Conservation (phyloP, 53 echinoderm and acorn worm species). For the Holothuria scabra region DNA sequence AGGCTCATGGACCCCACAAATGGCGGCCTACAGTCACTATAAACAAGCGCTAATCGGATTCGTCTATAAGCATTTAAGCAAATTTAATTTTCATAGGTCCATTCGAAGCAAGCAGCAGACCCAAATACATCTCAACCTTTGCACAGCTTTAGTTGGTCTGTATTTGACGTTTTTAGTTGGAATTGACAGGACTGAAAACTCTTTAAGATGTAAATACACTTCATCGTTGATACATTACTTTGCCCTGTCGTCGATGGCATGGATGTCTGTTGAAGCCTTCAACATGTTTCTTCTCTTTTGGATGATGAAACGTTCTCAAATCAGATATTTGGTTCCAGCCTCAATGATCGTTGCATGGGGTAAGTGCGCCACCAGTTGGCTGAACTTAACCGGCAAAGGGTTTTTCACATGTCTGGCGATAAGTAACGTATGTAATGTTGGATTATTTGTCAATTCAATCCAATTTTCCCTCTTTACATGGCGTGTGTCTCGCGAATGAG, state of each 20-base stretch:
- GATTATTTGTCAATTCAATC: too few species aligned
- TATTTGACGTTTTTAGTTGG: constrained; percentile 70
- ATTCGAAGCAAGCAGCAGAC: constrained; percentile 67
- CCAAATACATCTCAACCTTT: constrained; percentile 66
- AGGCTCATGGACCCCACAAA: too few species aligned
- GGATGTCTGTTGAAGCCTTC: constrained; percentile 79
- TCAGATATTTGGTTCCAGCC: constrained; percentile 55
- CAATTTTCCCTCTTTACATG: too few species aligned
- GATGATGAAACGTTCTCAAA: constrained; percentile 54
- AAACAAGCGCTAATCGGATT: too few species aligned
- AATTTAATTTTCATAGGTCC: constrained; percentile 47
- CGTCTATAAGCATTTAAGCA: too few species aligned
- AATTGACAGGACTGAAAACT: constrained; percentile 52
- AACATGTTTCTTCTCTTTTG: constrained; percentile 78
- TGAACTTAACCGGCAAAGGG: too few species aligned
- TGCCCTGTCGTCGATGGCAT: constrained; percentile 65
- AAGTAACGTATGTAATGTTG: too few species aligned
- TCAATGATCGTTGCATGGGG: constrained; percentile 71
- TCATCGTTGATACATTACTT: constrained; percentile 73
- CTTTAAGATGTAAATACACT: constrained; percentile 53
- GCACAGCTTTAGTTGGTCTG: constrained; percentile 60
- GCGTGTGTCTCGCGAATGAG: too few species aligned
- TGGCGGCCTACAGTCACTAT: too few species aligned
- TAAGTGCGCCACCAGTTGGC: not conserved
- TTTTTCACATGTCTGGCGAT: too few species aligned